Percentiles rank a stretch among this genome's conserved stretches.
These are phyloP conservation scores for Girardinichthys multiradiatus DNA, from an alignment of 2,113 vertebrate genomes.

Conservation along the genomic window DNA sequence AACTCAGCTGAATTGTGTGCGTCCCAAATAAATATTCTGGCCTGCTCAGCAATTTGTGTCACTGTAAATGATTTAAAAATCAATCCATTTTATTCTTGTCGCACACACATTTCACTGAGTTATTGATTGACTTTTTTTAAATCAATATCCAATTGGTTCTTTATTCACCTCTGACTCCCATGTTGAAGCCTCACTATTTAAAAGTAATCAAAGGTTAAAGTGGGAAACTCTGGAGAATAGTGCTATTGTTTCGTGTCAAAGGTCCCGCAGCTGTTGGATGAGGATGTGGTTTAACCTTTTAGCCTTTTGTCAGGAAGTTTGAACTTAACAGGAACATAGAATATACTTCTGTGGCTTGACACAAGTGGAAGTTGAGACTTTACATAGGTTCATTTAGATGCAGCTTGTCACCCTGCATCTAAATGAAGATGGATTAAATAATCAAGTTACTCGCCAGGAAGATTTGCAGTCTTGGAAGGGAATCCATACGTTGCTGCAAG, in stretches of 20 bases:
- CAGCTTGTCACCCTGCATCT: background rate
- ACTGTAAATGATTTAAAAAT: conserved; percentile 25
- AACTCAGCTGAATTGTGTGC: conserved; percentile 14
- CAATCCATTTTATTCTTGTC: conserved; percentile 23
- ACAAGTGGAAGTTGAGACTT: background rate
- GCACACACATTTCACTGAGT: conserved; percentile 6
- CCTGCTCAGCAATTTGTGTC: conserved; percentile 6
- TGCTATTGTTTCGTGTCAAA: conserved; percentile 4
- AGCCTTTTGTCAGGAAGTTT: background rate
- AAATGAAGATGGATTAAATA: background rate
- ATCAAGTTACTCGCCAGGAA: background rate
- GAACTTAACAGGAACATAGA: background rate
- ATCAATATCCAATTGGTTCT: conserved; percentile 45
- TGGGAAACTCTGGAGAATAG: background rate
- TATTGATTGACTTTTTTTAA: conserved; percentile 32
- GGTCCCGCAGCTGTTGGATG: conserved; percentile 1
- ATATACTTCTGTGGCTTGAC: background rate
- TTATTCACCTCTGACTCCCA: background rate
- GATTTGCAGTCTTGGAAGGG: background rate
- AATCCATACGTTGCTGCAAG: background rate
- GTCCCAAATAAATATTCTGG: background rate
- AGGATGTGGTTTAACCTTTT: conserved; percentile 7
- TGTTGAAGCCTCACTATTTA: background rate
- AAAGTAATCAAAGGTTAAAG: conserved; percentile 12
- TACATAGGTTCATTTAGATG: background rate